phyloP scores from a whole-genome alignment of 1,140 invertebrate species.

The Neoseiulus cucumeris region DNA sequence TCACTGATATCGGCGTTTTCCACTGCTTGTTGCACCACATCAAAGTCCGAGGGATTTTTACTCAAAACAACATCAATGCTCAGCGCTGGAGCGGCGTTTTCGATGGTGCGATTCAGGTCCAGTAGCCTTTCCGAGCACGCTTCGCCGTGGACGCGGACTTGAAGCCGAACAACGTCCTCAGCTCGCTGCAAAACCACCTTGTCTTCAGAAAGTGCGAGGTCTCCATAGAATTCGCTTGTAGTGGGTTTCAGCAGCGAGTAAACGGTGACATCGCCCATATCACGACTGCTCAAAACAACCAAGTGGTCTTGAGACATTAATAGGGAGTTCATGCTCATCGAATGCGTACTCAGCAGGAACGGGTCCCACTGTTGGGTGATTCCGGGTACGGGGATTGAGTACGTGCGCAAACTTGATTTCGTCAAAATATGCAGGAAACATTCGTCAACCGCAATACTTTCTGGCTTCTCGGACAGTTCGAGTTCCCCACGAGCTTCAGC shows the following conservation, averaged over 20 bases:
- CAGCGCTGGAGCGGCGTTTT: neutral
- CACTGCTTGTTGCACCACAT: neutral
- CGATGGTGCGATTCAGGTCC: neutral
- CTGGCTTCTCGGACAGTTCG: neutral
- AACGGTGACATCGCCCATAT: neutral
- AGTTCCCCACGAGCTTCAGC: neutral
- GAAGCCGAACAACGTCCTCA: neutral
- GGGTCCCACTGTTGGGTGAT: neutral
- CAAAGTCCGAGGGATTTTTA: neutral
- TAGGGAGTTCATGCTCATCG: neutral
- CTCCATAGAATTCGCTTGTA: neutral
- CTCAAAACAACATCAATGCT: neutral
- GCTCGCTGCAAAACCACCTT: neutral
- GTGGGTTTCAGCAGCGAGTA: constrained; percentile 4
- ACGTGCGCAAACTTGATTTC: neutral
- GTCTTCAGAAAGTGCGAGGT: neutral
- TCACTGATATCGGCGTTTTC: neutral
- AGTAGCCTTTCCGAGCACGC: neutral
- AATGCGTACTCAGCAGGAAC: neutral
- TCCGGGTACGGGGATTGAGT: neutral
- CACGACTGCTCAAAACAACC: neutral
- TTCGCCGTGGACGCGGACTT: neutral
- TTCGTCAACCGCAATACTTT: neutral
- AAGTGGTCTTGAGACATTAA: neutral
- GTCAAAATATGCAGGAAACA: neutral